Percentiles rank a stretch among this genome's conserved stretches.
These are phyloP conservation scores for Siniperca chuatsi DNA, from an alignment of 2,113 vertebrate species.

Conservation along the genomic window DNA sequence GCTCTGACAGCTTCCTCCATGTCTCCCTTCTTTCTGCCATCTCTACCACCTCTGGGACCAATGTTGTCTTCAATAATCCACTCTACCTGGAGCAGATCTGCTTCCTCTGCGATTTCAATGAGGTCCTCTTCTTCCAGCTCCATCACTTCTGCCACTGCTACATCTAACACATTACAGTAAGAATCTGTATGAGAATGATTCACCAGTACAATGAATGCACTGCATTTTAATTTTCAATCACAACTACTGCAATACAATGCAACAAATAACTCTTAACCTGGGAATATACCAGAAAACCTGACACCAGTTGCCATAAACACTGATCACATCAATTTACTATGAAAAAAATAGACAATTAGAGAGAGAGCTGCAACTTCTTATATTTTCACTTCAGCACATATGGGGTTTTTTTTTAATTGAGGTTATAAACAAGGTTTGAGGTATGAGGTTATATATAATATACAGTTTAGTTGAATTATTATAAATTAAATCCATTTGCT, in stretches of 20 bases:
- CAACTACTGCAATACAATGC: background rate
- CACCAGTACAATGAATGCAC: background rate
- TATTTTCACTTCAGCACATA: background rate
- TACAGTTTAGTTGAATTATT: background rate
- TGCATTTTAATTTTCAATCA: no score
- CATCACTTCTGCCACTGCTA: slow-evolving; percentile 63
- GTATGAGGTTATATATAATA: background rate
- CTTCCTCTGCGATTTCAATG: slow-evolving; percentile 89
- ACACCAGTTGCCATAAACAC: background rate
- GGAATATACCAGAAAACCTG: background rate
- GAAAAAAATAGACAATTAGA: background rate
- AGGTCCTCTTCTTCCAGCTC: slow-evolving; percentile 80
- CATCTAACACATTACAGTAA: background rate
- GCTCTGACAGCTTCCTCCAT: slow-evolving; percentile 54
- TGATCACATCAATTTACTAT: background rate
- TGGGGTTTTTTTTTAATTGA: background rate
- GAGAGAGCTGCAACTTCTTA: background rate
- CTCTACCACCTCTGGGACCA: slow-evolving; percentile 21
- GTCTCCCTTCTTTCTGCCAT: slow-evolving; percentile 28
- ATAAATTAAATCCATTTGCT: background rate
- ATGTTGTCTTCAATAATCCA: slow-evolving; percentile 88
- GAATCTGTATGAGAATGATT: background rate
- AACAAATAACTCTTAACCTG: background rate
- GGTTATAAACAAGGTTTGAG: background rate
- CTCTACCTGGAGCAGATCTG: slow-evolving; percentile 91